A percentile compares a stretch with the other conserved stretches of the same genome.
Evolutionary conservation across 2,797 vertebrate species (phyloP).

Genomic region (Ibycter americanus): DNA sequence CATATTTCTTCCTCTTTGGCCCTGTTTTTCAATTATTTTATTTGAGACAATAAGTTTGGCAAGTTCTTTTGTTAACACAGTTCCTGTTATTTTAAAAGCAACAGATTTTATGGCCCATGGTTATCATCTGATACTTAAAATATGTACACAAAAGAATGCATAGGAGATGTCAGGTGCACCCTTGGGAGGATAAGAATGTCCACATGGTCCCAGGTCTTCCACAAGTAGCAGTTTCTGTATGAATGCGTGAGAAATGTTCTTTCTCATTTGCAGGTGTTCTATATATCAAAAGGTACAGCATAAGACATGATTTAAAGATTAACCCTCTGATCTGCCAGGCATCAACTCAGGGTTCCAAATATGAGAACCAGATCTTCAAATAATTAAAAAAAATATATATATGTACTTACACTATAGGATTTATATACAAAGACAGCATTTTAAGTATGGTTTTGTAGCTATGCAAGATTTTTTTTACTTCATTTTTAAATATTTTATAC

Average conservation of each 20-base stretch:
- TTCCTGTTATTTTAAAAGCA: conserved; percentile 61
- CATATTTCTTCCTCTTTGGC: conserved; percentile 65
- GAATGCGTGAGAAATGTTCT: not conserved
- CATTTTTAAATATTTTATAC: not conserved
- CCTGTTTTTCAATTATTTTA: conserved; percentile 57
- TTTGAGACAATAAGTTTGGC: conserved; percentile 50
- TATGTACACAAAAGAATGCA: conserved; percentile 23
- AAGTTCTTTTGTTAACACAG: conserved; percentile 53
- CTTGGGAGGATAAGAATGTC: not conserved
- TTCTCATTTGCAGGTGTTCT: not conserved
- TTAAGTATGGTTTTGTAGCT: not conserved
- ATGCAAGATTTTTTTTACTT: not conserved
- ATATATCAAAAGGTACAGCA: not conserved
- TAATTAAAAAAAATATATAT: not conserved
- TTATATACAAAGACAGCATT: not conserved
- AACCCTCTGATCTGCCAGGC: not conserved
- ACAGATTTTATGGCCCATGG: not conserved
- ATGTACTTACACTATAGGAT: not conserved
- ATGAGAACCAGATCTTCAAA: not conserved
- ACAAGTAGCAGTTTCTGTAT: not conserved
- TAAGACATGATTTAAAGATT: not conserved
- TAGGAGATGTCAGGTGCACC: conserved; percentile 24
- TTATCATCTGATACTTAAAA: conserved; percentile 45
- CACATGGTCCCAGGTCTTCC: not conserved
- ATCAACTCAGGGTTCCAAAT: not conserved